Evolutionary conservation across 2,888 invertebrate species (phyloP), one percentile per base, ranked within the genome.

Genomic region (Thereva nobilitata): DNA sequence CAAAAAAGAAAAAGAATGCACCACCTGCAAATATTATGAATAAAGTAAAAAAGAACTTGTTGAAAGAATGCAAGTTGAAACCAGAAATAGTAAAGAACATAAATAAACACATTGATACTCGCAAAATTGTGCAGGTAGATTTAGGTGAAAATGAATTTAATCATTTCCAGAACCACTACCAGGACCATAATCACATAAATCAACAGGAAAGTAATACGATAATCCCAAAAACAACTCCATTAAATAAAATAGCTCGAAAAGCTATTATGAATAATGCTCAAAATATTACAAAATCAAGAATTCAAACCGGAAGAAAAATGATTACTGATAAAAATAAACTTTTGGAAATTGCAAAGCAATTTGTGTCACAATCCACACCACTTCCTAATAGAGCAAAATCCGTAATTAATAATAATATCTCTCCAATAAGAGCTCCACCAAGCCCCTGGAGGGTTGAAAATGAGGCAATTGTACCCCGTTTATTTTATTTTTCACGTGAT

Each of bases 371-470:
- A 55, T 72, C 72, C 1, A 80, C 79, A 0, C 79, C 79, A 1
- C 54, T 76, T 38, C 73, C 72, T 45, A 67, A 69, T 6, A 72
- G 72, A 8, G 61, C 40, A 8, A 40, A n/a, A 6, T 47, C 64
- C 3, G 23, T 47, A 1, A 9, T 57, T 1, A 49, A 53, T 38
- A 59, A 38, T 8, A 34, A 34, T 4, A n/a, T 75, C 49, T 2
- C 59, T 50, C 50, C 65, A 40, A 44, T 47, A 0, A 23, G 23
- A 23, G 72, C 69, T n/a, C 67, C 38, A 0, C 10, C 70, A 6
- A 78, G 79, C 5, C 80, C 79, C 0, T 80, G 80, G 79, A 76
- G 79, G n/a, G 76, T 76, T 0, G 59, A 74, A 3, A 74, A 76
- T 40, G 71, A 70, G 3, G 56, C 71, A n/a, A 4, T 8, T 23